phyloP scores from a whole-genome alignment of 2,113 vertebrate species.

The Corythaeola cristata region DNA sequence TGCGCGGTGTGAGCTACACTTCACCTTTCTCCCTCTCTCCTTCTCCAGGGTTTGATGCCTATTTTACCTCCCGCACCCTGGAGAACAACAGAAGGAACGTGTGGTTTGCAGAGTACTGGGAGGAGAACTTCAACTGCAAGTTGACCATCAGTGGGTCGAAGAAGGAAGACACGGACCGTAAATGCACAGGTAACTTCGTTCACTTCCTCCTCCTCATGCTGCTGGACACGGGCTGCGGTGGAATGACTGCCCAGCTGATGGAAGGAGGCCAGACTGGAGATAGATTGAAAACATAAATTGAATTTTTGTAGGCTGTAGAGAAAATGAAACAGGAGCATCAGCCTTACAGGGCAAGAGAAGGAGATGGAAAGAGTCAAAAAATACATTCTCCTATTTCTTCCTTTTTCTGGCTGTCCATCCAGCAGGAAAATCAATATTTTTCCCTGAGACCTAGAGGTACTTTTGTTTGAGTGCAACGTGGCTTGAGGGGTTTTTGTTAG shows the following conservation, averaged over 20 bases:
- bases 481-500: not conserved
- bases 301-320: constrained; percentile 37
- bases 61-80: constrained; percentile 90
- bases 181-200: constrained; percentile 88
- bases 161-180: constrained; percentile 91
- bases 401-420: not conserved
- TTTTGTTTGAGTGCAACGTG: not conserved
- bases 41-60: constrained; percentile 87
- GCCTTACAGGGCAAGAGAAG: not conserved
- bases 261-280: constrained; percentile 26
- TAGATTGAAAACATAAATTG: constrained; percentile 49
- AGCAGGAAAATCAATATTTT: not conserved
- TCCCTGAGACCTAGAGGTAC: not conserved
- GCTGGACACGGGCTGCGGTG: not conserved
- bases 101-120: constrained; percentile 98
- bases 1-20: rapidly evolving
- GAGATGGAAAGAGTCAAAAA: not conserved
- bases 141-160: constrained; percentile 93
- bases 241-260: not conserved
- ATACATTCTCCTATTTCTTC: not conserved
- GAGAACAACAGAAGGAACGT: constrained; percentile 97
- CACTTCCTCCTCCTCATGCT: not conserved
- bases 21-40: constrained; percentile 20
- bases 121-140: constrained; percentile 98
- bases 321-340: constrained; percentile 18